A percentile compares a stretch with the other conserved stretches of the same genome.
Evolutionary conservation across 1,140 invertebrate genomes (phyloP).

Genomic region (Micrasema minimum): DNA sequence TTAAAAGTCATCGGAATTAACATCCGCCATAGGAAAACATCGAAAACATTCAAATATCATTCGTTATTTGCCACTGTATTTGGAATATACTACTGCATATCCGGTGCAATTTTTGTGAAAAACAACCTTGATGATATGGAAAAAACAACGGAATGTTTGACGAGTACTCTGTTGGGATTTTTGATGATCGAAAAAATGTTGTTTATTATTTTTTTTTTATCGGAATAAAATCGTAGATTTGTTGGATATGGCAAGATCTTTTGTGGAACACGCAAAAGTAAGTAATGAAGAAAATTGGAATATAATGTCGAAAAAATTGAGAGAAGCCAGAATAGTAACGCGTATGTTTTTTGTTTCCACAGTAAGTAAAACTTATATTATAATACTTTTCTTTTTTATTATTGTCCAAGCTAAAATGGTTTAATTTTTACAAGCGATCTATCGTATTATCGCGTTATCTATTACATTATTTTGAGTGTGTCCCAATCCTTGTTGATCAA

Average conservation of each 20-base stretch:
- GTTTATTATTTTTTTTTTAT: too few relatives aligned
- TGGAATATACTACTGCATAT: too few relatives aligned
- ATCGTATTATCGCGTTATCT: too few relatives aligned
- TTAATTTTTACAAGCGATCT: too few relatives aligned
- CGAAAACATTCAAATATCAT: too few relatives aligned
- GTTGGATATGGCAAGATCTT: neutral
- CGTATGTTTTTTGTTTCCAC: slow-evolving; percentile 1
- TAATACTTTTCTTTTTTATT: neutral
- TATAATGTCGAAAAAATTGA: slow-evolving; percentile 11
- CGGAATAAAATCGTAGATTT: neutral
- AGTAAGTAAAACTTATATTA: neutral
- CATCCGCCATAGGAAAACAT: too few relatives aligned
- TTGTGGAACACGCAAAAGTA: slow-evolving; percentile 7
- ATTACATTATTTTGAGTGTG: too few relatives aligned
- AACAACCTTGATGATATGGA: slow-evolving; percentile 1
- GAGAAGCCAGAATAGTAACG: slow-evolving; percentile 13
- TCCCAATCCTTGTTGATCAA: too few relatives aligned
- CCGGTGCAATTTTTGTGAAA: too few relatives aligned
- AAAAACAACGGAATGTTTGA: slow-evolving; percentile 16
- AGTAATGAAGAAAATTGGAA: slow-evolving; percentile 9
- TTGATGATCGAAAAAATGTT: neutral
- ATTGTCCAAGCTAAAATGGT: too few relatives aligned
- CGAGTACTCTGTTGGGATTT: slow-evolving; percentile 1
- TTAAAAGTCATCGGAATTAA: neutral
- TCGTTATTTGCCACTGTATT: too few relatives aligned